phyloP scores from a whole-genome alignment of 2,113 vertebrate species.

The Stictonetta naevosa region DNA sequence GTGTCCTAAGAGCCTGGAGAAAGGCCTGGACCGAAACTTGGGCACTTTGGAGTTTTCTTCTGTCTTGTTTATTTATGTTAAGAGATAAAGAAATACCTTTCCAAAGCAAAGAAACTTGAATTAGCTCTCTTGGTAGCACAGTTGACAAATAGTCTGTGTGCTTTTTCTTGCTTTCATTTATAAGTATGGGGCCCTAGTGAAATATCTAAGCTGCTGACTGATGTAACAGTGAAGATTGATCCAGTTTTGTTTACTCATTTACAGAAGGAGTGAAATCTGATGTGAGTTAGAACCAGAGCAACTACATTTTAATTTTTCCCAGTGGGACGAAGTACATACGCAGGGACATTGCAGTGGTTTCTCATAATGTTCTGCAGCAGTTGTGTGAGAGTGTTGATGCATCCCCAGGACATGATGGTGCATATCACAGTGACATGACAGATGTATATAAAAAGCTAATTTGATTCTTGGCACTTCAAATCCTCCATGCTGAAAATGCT shows the following conservation, averaged over 20 bases:
- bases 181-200: constrained; percentile 2
- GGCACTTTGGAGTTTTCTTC: neutral
- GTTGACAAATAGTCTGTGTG: neutral
- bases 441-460: constrained; percentile 23
- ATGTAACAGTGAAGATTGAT: neutral
- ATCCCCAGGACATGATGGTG: neutral
- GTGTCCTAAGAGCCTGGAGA: neutral
- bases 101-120: neutral
- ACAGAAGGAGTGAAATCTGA: constrained; percentile 13
- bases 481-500: neutral
- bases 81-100: neutral
- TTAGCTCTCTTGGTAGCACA: neutral
- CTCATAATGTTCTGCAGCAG: neutral
- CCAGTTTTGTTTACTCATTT: constrained; percentile 51
- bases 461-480: neutral
- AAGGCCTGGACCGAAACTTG: neutral
- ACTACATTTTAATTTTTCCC: neutral
- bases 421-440: neutral
- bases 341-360: neutral
- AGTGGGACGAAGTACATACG: neutral
- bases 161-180: neutral
- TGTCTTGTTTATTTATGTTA: neutral
- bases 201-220: constrained; percentile 22
- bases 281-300: neutral
- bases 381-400: neutral